Evolutionary conservation across 2,888 invertebrate genomes (phyloP), one percentile per base, ranked within the genome.

Genomic region (Julus scandinavius): DNA sequence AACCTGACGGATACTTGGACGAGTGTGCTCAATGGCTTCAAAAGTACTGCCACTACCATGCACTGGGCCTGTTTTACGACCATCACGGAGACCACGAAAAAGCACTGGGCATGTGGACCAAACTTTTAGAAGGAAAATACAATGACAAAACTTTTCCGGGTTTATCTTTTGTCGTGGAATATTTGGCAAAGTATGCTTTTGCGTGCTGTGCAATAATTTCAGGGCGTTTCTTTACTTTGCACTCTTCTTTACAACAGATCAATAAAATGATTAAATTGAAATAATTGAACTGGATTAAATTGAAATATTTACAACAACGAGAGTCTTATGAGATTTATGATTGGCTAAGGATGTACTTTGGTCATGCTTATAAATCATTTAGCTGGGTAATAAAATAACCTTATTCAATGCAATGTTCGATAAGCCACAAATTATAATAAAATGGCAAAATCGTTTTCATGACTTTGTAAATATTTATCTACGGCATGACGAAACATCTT

Each of bases 61-160:
- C 92, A 7, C 90, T 92, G 11, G 93, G 92, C 6, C 89, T 93
- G 38, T 91, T 93, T 40, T 92, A 93, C 90, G 91, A 91, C 89
- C 91, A 91, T 80, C 91, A 91, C 87, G 92, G 92, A 2, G 92
- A 93, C 87, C 90, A 91, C 88, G 92, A 92, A 85, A 92, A 91
- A 89, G 93, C 93, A n/a, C 90, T 93, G 5, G 90, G 91, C 85
- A 90, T 92, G 2, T 93, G 93, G 93, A 91, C 91, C 45, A 92
- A 92, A 89, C 90, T 93, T 20, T 91, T 92, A 5, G 91, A 91
- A 89, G 92, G 91, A 83, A 92, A 92, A 88, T 91, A 92, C 83
- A 85, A 90, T 50, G 93, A 93, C 90, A 91, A 92, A 63, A 90
- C 90, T 85, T 93, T 93, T 90, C 92, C 92, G 89, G 93, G 93